phyloP scores from a whole-genome alignment of 2,113 vertebrate genomes.

The Sorex araneus region DNA sequence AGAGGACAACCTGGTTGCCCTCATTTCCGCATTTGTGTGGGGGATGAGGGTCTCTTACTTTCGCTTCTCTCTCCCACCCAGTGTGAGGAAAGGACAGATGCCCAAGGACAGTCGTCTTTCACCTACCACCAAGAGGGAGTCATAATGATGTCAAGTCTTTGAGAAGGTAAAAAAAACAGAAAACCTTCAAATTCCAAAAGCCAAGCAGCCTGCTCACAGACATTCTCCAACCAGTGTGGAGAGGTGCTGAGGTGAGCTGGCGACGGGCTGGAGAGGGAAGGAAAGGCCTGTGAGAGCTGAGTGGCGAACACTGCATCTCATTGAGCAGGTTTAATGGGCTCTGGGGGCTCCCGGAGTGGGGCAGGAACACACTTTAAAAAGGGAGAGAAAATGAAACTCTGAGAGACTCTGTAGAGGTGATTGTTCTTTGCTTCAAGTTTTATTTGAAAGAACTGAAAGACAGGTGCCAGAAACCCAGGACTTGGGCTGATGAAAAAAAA shows the following conservation, averaged over 20 bases:
- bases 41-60: too few species aligned
- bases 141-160: not conserved
- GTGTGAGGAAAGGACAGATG: not conserved
- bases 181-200: not conserved
- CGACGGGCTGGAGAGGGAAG: not conserved
- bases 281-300: not conserved
- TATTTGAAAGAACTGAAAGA: conserved; percentile 74
- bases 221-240: not conserved
- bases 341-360: not conserved
- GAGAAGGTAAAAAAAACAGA: conserved; percentile 15
- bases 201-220: not conserved
- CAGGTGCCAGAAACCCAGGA: conserved; percentile 24
- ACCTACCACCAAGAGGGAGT: not conserved
- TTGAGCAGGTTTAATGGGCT: conserved; percentile 33
- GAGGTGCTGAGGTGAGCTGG: not conserved
- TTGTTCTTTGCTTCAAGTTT: conserved; percentile 18
- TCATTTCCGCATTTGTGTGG: not conserved
- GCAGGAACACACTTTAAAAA: conserved; percentile 62
- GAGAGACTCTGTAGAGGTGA: conserved; percentile 42
- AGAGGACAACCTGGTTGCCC: not conserved
- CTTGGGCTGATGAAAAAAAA: conserved; percentile 52
- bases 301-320: not conserved
- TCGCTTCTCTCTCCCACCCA: not conserved
- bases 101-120: not conserved
- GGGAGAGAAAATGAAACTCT: conserved; percentile 75